Percentiles rank a stretch among this genome's conserved stretches.
phyloP scores from a whole-genome alignment of 1,140 invertebrate species.

The Euura lappo region DNA sequence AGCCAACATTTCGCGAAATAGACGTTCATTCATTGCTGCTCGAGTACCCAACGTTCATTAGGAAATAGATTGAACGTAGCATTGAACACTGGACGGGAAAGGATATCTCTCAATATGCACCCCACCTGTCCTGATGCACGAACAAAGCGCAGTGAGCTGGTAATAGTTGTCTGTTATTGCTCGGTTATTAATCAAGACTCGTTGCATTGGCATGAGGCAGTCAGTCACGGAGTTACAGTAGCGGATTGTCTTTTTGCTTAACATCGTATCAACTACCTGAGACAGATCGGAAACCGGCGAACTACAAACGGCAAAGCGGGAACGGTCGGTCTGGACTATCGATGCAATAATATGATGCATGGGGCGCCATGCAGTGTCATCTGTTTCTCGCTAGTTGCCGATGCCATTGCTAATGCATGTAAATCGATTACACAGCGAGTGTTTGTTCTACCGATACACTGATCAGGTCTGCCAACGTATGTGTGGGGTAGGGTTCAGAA shows the following conservation, averaged over 20 bases:
- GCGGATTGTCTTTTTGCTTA: conserved; percentile 39
- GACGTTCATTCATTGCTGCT: no score
- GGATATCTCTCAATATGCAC: no score
- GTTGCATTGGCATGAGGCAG: conserved; percentile 31
- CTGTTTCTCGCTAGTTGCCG: conserved; percentile 26
- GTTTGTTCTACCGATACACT: conserved; percentile 11
- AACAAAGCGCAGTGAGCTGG: no score
- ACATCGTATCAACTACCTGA: neutral
- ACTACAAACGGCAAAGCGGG: neutral
- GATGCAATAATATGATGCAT: conserved; percentile 44
- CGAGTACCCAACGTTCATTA: no score
- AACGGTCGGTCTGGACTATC: conserved; percentile 29
- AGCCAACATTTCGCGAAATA: no score
- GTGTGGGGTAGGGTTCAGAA: neutral
- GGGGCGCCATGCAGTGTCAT: conserved; percentile 39
- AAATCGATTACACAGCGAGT: conserved; percentile 30
- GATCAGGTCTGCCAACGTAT: neutral
- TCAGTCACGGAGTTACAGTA: conserved; percentile 27
- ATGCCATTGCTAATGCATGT: conserved; percentile 28
- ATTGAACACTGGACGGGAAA: no score
- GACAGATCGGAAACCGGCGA: neutral
- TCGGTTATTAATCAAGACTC: conserved; percentile 51
- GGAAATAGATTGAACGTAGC: no score
- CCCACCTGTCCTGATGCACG: no score
- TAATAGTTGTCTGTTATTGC: conserved; percentile 36